These are phyloP conservation scores for Sterna hirundo DNA, from an alignment of 2,113 vertebrate species.

Conservation along the genomic window DNA sequence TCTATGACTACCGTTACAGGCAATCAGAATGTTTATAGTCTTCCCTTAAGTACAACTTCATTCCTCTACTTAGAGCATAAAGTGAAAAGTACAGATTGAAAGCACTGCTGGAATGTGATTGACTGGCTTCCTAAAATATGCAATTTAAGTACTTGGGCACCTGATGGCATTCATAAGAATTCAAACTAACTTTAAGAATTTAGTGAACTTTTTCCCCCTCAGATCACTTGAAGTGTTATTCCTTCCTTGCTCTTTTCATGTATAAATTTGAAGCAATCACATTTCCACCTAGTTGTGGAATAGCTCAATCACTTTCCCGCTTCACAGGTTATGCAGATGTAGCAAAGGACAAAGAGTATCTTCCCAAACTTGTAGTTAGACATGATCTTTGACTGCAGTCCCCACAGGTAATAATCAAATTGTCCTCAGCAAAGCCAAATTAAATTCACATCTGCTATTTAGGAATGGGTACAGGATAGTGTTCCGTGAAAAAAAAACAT, in stretches of 20 bases:
- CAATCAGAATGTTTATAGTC: constrained; percentile 41
- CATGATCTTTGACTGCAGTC: background rate
- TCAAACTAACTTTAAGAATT: constrained; percentile 20
- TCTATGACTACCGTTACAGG: background rate
- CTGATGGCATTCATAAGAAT: constrained; percentile 5
- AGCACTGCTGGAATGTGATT: background rate
- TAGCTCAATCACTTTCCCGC: background rate
- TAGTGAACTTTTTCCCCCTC: background rate
- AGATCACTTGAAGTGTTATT: background rate
- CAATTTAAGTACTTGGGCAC: background rate
- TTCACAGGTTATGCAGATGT: background rate
- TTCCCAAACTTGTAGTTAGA: background rate
- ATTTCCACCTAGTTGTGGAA: background rate
- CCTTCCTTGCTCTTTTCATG: background rate
- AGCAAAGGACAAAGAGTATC: background rate
- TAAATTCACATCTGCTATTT: background rate
- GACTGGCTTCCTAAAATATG: background rate
- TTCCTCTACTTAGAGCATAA: constrained; percentile 12
- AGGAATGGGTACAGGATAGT: background rate
- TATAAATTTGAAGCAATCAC: background rate
- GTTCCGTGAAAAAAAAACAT: background rate
- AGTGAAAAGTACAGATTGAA: constrained; percentile 32
- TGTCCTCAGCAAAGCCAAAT: background rate
- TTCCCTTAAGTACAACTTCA: constrained; percentile 28
- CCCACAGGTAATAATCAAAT: background rate